phyloP scores from a whole-genome alignment of 2,113 vertebrate species.

The Tetrax tetrax region DNA sequence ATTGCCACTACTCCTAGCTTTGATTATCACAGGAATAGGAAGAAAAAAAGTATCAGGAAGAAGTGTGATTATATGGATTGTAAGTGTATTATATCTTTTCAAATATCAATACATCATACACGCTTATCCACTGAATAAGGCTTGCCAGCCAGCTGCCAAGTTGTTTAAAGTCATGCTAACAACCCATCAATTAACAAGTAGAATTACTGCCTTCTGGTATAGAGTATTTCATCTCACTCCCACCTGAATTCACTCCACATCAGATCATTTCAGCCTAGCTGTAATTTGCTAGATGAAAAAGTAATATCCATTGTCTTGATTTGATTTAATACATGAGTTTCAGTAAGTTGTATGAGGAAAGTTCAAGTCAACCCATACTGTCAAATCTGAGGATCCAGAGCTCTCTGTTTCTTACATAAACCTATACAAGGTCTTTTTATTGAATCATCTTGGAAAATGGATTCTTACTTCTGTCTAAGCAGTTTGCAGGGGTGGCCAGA shows the following conservation, averaged over 20 bases:
- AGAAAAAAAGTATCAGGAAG: neutral
- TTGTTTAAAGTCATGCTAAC: conserved; percentile 35
- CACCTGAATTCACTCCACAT: conserved; percentile 16
- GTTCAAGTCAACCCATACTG: neutral
- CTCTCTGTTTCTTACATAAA: neutral
- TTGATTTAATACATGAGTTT: conserved; percentile 15
- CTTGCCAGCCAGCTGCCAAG: conserved; percentile 27
- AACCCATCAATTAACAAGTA: conserved; percentile 41
- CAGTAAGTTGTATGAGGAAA: neutral
- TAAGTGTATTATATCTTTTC: conserved; percentile 6
- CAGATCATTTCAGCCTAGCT: neutral
- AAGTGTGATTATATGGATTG: neutral
- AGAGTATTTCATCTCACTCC: conserved; percentile 18
- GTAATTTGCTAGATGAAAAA: neutral
- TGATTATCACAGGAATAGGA: neutral
- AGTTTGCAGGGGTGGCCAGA: neutral
- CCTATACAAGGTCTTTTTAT: neutral
- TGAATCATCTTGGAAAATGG: neutral
- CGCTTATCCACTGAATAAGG: neutral
- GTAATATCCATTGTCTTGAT: neutral
- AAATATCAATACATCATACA: conserved; percentile 24
- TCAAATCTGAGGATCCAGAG: neutral
- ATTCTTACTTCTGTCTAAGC: neutral
- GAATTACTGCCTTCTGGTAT: conserved; percentile 31
- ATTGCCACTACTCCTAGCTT: neutral